Evolutionary conservation across 2,113 vertebrate species (phyloP).

Genomic region (Paramormyrops kingsleyae): DNA sequence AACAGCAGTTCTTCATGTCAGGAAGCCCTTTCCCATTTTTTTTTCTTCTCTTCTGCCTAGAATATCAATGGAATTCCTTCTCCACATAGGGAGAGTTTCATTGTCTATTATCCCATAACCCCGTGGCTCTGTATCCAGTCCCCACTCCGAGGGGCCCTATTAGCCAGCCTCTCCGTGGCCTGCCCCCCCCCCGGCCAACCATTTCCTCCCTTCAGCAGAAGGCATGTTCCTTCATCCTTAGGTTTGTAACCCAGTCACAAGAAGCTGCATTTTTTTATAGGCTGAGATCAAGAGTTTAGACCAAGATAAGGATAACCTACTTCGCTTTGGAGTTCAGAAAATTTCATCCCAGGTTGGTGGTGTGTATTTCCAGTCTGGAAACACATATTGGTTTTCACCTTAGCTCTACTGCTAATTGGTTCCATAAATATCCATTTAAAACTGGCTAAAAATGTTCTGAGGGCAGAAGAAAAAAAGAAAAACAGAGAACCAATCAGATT

Average conservation of each 20-base stretch:
- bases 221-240: not conserved
- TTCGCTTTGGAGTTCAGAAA: not conserved
- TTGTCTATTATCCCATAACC: not conserved
- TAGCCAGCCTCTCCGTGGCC: not conserved
- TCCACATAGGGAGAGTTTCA: not conserved
- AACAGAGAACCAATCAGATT: not conserved
- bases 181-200: not conserved
- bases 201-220: not conserved
- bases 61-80: not conserved
- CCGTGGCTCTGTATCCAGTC: not conserved
- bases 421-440: not conserved
- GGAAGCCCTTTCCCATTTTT: not conserved
- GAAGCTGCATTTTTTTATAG: not conserved
- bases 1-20: conserved; percentile 35
- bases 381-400: not conserved
- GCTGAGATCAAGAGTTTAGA: not conserved
- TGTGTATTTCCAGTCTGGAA: not conserved
- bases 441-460: not conserved
- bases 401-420: not conserved
- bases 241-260: not conserved
- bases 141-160: not conserved
- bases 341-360: not conserved
- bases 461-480: not conserved
- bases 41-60: not conserved
- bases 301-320: not conserved